These are phyloP conservation scores for Synanthedon vespiformis DNA, from an alignment of 2,888 invertebrate species.

Conservation along the genomic window DNA sequence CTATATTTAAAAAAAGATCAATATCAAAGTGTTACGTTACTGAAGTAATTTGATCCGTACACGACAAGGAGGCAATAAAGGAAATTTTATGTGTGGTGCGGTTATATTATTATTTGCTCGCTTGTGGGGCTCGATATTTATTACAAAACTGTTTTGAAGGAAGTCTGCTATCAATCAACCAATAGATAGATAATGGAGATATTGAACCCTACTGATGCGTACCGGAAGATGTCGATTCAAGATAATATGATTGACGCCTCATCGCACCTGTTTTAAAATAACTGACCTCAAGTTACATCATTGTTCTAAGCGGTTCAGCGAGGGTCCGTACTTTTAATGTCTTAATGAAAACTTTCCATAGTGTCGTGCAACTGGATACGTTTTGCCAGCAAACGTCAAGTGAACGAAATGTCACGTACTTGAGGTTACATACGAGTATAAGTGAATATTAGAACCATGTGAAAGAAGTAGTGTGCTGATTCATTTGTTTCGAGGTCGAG, in stretches of 20 bases:
- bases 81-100: slow-evolving; percentile 19
- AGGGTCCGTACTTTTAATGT: neutral
- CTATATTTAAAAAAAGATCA: neutral
- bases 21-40: too few relatives aligned
- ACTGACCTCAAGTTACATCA: slow-evolving; percentile 1
- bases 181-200: slow-evolving; percentile 49
- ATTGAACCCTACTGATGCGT: slow-evolving; percentile 44
- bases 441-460: too few relatives aligned
- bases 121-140: slow-evolving; percentile 7
- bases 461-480: slow-evolving; percentile 18
- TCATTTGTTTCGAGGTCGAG: slow-evolving; percentile 41
- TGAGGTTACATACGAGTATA: slow-evolving; percentile 21
- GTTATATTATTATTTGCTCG: neutral
- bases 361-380: slow-evolving; percentile 14
- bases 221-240: slow-evolving; percentile 41
- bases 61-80: slow-evolving; percentile 26
- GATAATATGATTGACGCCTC: slow-evolving; percentile 2
- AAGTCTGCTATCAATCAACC: slow-evolving; percentile 60
- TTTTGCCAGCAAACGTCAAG: too few relatives aligned
- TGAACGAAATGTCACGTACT: slow-evolving; percentile 1
- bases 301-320: neutral
- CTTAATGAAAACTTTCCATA: neutral
- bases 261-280: slow-evolving; percentile 2
- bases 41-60: neutral
- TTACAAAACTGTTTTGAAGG: slow-evolving; percentile 32